These are phyloP conservation scores for Nannobrachium achirus DNA, from an alignment of 2,113 vertebrate genomes.

Conservation along the genomic window DNA sequence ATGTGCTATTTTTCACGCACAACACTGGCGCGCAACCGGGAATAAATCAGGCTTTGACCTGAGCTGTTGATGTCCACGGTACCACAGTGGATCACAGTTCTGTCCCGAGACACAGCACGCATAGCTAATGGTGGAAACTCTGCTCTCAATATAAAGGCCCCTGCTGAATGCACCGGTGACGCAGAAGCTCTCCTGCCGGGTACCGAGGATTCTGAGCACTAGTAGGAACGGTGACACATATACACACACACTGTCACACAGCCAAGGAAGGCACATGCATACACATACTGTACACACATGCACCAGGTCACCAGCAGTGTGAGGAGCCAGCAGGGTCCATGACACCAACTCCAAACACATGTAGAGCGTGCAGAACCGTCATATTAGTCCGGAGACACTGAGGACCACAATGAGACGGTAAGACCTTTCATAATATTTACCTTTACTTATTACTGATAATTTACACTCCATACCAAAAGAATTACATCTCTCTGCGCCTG, in stretches of 20 bases:
- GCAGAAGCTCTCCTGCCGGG: constrained; percentile 40
- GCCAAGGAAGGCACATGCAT: constrained; percentile 15
- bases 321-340: constrained; percentile 39
- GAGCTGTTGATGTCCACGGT: constrained; percentile 13
- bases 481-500: no score
- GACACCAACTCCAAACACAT: constrained; percentile 38
- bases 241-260: constrained; percentile 11
- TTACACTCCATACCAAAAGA: background rate
- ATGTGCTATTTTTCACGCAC: no score
- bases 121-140: constrained; percentile 68
- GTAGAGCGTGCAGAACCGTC: constrained; percentile 32
- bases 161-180: constrained; percentile 63
- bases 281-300: constrained; percentile 24
- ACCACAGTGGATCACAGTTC: constrained; percentile 19
- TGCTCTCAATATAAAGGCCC: constrained; percentile 58
- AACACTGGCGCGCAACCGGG: no score
- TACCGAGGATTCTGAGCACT: constrained; percentile 31
- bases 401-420: constrained; percentile 52
- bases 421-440: constrained; percentile 22
- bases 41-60: constrained; percentile 19
- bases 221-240: constrained; percentile 25
- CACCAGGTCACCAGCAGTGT: constrained; percentile 19
- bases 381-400: constrained; percentile 45
- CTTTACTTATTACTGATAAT: background rate
- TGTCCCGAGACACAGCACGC: constrained; percentile 30